These are phyloP conservation scores for Phalacrocorax pelagicus DNA, from an alignment of 2,113 vertebrate genomes.

Conservation along the genomic window DNA sequence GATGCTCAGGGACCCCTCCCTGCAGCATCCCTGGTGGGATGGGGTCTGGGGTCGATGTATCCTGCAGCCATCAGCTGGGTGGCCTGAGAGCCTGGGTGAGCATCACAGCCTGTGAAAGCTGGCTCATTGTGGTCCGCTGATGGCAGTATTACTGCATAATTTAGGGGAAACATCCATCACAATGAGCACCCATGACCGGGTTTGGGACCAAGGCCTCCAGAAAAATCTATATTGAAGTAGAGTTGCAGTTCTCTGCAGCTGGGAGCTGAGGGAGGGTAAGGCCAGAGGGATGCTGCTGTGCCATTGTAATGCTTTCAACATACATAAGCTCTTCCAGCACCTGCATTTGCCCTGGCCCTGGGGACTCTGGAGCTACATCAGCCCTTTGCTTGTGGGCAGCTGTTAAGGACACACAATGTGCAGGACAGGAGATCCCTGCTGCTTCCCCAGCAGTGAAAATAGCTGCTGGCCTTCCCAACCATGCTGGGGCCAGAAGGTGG, in stretches of 20 bases:
- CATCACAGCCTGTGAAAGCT: neutral
- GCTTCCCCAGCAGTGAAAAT: neutral
- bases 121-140: fast-evolving
- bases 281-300: neutral
- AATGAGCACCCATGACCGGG: fast-evolving
- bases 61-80: neutral
- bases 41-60: fast-evolving
- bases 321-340: fast-evolving
- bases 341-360: neutral
- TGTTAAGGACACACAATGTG: neutral
- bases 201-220: neutral
- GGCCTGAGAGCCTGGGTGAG: neutral
- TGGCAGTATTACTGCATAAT: neutral
- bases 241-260: fast-evolving
- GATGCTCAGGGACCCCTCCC: neutral
- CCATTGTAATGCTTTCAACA: fast-evolving
- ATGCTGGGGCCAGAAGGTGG: neutral
- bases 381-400: neutral
- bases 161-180: neutral
- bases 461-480: neutral
- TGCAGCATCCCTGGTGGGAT: neutral
- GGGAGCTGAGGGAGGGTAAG: neutral
- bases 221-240: neutral
- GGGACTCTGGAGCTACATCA: neutral
- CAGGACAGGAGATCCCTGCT: neutral